Percentiles rank a stretch among this genome's conserved stretches.
These are phyloP conservation scores for Isotomurus palustris DNA, from an alignment of 2,888 invertebrate species.

Conservation along the genomic window DNA sequence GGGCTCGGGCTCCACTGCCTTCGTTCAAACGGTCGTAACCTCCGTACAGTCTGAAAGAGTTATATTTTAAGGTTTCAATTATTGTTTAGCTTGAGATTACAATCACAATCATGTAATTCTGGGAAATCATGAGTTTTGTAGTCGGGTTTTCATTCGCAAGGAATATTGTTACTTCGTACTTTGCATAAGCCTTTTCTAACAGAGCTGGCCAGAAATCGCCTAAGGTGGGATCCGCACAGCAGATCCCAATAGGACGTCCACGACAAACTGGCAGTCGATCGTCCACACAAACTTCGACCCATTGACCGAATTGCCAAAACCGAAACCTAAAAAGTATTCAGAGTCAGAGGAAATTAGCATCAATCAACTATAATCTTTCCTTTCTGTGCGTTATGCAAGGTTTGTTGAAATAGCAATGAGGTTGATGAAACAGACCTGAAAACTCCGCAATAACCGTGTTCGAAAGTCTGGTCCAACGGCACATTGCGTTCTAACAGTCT, in stretches of 20 bases:
- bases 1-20: slow-evolving; percentile 63
- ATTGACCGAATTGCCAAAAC: slow-evolving; percentile 76
- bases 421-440: slow-evolving; percentile 56
- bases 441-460: slow-evolving; percentile 61
- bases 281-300: slow-evolving; percentile 70
- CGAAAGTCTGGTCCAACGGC: slow-evolving; percentile 63
- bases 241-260: slow-evolving; percentile 60
- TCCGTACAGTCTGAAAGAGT: slow-evolving; percentile 59
- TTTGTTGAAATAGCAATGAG: no score
- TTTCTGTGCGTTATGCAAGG: no score
- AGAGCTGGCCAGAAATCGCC: slow-evolving; percentile 72
- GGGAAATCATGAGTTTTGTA: background rate
- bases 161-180: slow-evolving; percentile 54
- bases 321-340: slow-evolving; percentile 58
- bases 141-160: background rate
- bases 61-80: background rate
- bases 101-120: slow-evolving; percentile 4
- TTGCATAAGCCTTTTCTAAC: slow-evolving; percentile 75
- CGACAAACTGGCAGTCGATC: slow-evolving; percentile 68
- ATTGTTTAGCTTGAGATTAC: no score
- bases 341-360: no score
- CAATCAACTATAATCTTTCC: no score
- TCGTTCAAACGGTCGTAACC: slow-evolving; percentile 61
- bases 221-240: slow-evolving; percentile 56
- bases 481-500: slow-evolving; percentile 63